Evolutionary conservation across 2,113 vertebrate species (phyloP).

Genomic region (Pavo muticus): DNA sequence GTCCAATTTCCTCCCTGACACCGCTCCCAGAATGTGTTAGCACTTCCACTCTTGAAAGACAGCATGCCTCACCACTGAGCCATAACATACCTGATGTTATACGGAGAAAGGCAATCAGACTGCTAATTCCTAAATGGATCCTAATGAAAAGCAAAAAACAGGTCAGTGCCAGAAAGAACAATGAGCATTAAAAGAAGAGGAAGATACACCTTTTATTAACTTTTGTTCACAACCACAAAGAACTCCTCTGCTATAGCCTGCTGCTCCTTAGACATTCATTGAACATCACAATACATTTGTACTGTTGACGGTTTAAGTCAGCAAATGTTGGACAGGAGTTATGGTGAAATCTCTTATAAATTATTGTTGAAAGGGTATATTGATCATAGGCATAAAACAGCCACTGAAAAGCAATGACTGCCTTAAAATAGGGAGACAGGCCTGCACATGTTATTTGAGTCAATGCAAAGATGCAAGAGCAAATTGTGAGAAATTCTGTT

Average conservation of each 20-base stretch:
- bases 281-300: not conserved
- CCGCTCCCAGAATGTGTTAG: not conserved
- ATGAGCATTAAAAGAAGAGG: not conserved
- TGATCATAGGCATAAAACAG: conserved; percentile 7
- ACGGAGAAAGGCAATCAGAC: not conserved
- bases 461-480: not conserved
- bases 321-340: conserved; percentile 11
- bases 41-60: not conserved
- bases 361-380: conserved; percentile 12
- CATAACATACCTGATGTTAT: not conserved
- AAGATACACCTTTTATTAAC: not conserved
- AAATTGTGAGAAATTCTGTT: not conserved
- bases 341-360: conserved; percentile 8
- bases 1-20: not conserved
- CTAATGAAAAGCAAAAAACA: not conserved
- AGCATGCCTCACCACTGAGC: not conserved
- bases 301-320: conserved; percentile 30
- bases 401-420: not conserved
- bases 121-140: conserved; percentile 24
- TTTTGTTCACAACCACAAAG: not conserved
- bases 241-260: not conserved
- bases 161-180: conserved; percentile 13
- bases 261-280: not conserved
- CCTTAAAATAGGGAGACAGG: not conserved
- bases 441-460: not conserved